Evolutionary conservation across 2,797 vertebrate genomes (phyloP).

Genomic region (Iguana delicatissima): DNA sequence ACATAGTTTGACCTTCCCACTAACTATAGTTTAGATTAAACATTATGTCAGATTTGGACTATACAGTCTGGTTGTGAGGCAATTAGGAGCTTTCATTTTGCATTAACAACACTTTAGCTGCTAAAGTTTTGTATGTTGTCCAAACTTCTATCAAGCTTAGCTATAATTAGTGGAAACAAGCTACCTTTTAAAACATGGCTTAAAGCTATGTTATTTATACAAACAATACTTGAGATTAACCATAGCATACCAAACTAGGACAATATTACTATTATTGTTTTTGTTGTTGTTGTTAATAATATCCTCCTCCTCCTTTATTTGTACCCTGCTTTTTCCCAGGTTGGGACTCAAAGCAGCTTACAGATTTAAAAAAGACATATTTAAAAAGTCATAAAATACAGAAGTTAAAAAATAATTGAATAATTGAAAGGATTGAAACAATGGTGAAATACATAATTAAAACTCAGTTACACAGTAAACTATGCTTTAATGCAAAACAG

Average conservation of each 20-base stretch:
- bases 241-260: neutral
- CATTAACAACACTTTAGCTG: neutral
- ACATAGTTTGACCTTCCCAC: too few species aligned
- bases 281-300: too few species aligned
- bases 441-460: too few species aligned
- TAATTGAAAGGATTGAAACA: too few species aligned
- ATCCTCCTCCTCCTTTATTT: too few species aligned
- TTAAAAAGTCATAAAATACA: too few species aligned
- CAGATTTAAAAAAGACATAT: too few species aligned
- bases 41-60: neutral
- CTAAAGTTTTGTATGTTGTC: neutral
- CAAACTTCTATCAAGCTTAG: neutral
- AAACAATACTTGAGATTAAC: neutral
- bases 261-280: too few species aligned
- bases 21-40: neutral
- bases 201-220: neutral
- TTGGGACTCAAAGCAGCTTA: too few species aligned
- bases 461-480: too few species aligned
- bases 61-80: neutral
- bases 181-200: neutral
- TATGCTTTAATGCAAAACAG: neutral
- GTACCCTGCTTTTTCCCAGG: too few species aligned
- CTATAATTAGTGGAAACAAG: neutral
- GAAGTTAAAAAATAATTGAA: too few species aligned
- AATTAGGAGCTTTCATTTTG: neutral